Percentiles rank a stretch among this genome's conserved stretches.
phyloP scores from a whole-genome alignment of 2,888 invertebrate species.

The Dicyrtomina minuta region DNA sequence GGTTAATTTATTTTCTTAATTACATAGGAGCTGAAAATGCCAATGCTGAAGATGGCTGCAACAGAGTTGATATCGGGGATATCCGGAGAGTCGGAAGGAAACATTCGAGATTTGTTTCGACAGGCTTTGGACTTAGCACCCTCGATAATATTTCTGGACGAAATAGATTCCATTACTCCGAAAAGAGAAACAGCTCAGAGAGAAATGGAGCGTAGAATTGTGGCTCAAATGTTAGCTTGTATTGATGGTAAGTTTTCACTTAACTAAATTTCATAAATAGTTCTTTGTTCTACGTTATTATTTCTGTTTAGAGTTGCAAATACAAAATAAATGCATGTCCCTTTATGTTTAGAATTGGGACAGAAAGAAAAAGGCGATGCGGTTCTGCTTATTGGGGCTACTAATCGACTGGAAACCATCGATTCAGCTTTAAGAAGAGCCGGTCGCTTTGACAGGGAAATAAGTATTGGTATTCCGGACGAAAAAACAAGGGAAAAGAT shows the following conservation, averaged over 20 bases:
- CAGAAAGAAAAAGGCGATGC: constrained; percentile 62
- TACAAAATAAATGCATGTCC: not conserved
- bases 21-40: constrained; percentile 73
- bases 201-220: constrained; percentile 95
- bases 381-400: constrained; percentile 90
- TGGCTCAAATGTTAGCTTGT: constrained; percentile 85
- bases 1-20: not conserved
- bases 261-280: constrained; percentile 54
- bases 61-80: constrained; percentile 92
- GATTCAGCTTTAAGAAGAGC: constrained; percentile 90
- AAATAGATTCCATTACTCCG: constrained; percentile 93
- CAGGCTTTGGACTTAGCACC: constrained; percentile 73
- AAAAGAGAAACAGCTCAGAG: constrained; percentile 85
- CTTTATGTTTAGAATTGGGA: constrained; percentile 58
- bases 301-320: no score
- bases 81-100: constrained; percentile 78
- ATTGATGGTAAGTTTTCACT: constrained; percentile 72
- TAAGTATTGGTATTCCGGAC: constrained; percentile 90
- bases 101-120: constrained; percentile 87
- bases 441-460: constrained; percentile 91
- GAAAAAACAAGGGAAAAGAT: constrained; percentile 78
- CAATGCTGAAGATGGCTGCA: constrained; percentile 82
- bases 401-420: constrained; percentile 86
- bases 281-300: constrained; percentile 45
- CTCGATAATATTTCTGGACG: constrained; percentile 89